Conservation (phyloP, 2,113 vertebrate genomes). For the Sinosuthora webbiana region DNA sequence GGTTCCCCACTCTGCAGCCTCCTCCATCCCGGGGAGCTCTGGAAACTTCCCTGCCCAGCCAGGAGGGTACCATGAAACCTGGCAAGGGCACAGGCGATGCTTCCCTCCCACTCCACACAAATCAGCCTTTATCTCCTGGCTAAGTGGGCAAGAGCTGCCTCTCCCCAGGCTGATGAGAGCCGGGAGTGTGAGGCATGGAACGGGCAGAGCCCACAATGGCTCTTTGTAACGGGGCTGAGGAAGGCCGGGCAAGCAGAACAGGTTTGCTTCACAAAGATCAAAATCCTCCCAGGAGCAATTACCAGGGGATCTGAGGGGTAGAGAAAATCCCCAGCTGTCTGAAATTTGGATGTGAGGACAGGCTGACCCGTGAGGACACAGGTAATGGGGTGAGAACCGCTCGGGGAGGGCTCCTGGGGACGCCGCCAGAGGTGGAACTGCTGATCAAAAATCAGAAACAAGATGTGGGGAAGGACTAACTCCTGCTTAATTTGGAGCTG, state of each 20-base stretch:
- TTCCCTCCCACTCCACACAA: conserved; percentile 23
- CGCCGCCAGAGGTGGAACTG: fast-evolving
- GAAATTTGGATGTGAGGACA: neutral
- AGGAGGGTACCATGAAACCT: neutral
- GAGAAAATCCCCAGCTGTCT: neutral
- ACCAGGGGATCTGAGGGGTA: neutral
- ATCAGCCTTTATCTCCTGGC: conserved; percentile 8
- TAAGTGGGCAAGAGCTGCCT: conserved; percentile 37
- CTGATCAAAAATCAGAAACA: neutral
- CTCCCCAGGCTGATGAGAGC: neutral
- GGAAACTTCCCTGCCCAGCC: neutral
- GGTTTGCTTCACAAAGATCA: neutral
- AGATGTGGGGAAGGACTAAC: neutral
- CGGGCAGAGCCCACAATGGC: neutral
- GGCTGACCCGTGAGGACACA: neutral
- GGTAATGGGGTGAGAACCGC: fast-evolving
- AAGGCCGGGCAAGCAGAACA: neutral
- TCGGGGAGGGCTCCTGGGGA: neutral
- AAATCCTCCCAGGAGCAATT: neutral
- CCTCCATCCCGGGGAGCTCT: neutral
- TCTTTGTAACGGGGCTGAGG: neutral
- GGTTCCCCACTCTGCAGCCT: neutral
- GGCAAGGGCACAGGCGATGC: neutral
- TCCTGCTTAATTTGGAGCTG: neutral
- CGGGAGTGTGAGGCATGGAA: fast-evolving